Evolutionary conservation across 2,113 vertebrate species (phyloP).

Genomic region (Todiramphus chloris): DNA sequence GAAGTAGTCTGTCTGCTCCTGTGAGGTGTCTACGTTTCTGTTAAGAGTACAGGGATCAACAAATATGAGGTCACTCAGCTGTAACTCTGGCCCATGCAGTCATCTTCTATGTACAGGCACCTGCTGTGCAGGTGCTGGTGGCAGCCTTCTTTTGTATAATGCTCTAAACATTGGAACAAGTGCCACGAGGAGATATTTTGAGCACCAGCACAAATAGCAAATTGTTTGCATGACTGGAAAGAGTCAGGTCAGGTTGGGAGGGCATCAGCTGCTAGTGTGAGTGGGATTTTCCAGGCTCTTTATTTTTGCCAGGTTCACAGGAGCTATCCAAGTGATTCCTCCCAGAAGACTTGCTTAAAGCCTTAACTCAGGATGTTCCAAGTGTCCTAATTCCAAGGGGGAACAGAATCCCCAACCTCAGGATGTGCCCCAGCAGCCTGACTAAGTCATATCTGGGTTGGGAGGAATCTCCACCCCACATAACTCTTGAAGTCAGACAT

Average conservation of each 20-base stretch:
- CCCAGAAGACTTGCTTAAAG: not conserved
- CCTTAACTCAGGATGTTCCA: not conserved
- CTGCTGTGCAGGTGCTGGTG: not conserved
- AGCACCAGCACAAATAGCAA: not conserved
- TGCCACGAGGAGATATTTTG: not conserved
- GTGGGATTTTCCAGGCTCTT: slow-evolving; percentile 15
- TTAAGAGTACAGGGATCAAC: not conserved
- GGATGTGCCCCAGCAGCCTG: not conserved
- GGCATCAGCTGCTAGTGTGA: not conserved
- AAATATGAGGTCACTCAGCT: not conserved
- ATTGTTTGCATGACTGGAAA: not conserved
- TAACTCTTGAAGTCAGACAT: not conserved
- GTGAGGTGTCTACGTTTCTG: not conserved
- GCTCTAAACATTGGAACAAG: not conserved
- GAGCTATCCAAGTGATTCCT: not conserved
- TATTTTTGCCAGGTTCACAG: not conserved
- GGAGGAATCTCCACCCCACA: not conserved
- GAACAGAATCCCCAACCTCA: not conserved
- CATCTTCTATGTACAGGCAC: not conserved
- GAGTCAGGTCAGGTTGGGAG: not conserved
- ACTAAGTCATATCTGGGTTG: not conserved
- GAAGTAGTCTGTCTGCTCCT: not conserved
- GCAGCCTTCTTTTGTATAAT: not conserved
- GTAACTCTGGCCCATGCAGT: not conserved
- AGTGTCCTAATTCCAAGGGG: not conserved